phyloP scores from a whole-genome alignment of 2,113 vertebrate genomes.

The Thamnaconus septentrionalis region DNA sequence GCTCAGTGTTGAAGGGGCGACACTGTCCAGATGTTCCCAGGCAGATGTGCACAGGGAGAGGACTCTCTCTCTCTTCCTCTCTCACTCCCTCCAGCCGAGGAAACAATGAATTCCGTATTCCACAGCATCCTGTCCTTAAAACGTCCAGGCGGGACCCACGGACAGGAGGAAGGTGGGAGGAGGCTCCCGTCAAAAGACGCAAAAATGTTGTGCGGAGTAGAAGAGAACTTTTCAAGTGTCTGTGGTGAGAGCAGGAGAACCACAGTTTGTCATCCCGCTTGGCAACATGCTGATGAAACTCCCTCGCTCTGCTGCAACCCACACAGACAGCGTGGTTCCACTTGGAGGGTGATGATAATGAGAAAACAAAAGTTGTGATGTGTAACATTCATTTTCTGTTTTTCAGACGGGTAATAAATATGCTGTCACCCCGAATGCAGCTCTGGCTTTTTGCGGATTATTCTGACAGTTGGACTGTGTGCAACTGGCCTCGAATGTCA shows the following conservation, averaged over 20 bases:
- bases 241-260: too few relatives aligned
- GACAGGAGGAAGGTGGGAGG: too few relatives aligned
- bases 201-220: too few relatives aligned
- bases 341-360: conserved; percentile 49
- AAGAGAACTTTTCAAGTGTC: too few relatives aligned
- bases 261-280: too few relatives aligned
- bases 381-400: conserved; percentile 41
- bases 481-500: not conserved
- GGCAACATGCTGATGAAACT: too few relatives aligned
- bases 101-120: conserved; percentile 64
- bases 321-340: too few relatives aligned
- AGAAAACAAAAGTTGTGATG: conserved; percentile 43
- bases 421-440: conserved; percentile 22
- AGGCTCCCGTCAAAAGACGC: too few relatives aligned
- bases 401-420: conserved; percentile 27
- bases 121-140: too few relatives aligned
- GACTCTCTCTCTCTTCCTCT: conserved; percentile 1
- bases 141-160: too few relatives aligned
- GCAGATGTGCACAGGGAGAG: conserved; percentile 71
- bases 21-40: conserved; percentile 72
- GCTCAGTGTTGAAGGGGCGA: conserved; percentile 62
- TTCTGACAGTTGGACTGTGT: conserved; percentile 2
- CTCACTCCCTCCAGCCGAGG: conserved; percentile 26
- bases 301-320: too few relatives aligned
- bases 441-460: not conserved